Base-by-base conservation (phyloP, 2,113 vertebrate species). In the Anguilla japonica region DNA sequence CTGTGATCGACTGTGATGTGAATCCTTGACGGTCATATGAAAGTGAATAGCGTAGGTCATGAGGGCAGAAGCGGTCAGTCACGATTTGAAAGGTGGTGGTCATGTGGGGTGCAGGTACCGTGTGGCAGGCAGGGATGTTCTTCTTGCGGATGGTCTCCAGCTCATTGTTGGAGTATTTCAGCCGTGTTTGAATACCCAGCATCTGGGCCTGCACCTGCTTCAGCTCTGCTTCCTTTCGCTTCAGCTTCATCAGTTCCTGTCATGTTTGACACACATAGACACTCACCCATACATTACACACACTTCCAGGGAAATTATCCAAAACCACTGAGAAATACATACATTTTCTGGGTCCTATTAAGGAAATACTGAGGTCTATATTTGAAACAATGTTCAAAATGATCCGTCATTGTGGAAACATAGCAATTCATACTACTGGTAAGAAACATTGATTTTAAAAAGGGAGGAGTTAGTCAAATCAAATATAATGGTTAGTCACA, bases 111-210 rank as follows among this genome's bases (percentile, higher is more conserved):
- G 79, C 0, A 3, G 87, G 20, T 96, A 98, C 98, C 93, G 40
- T 89, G 43, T 94, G 92, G 84, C 95, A 94, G 86, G 93, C 94
- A 15, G 91, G 92, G 15, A 98, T 95, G 34, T 63, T 93, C 91
- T 96, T 98, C 92, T 96, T 98, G 88, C 87, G 92, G 82, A 98
- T 90, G 15, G 91, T 87, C 13, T 98, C 97, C 46, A 98, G 88
- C 83, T 99, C 98, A 46, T 40, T 93, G 81, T 95, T 96, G 1
- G 98, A 94, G 88, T 98, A 99, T 91, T 96, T 99, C n/a, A 98
- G 96, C 34, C 98, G 96, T 0, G 93, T 98, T 82, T 97, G 96
- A 84, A 84, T 95, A 29, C 98, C 98, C 0, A 96, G 96, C 88
- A 93, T 85, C 5, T 97, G 94, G 79, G 95, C 93, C 79, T 88